Evolutionary conservation across 2,797 vertebrate genomes (phyloP), one percentile per base, ranked within the genome.

Genomic region (Champsocephalus gunnari): DNA sequence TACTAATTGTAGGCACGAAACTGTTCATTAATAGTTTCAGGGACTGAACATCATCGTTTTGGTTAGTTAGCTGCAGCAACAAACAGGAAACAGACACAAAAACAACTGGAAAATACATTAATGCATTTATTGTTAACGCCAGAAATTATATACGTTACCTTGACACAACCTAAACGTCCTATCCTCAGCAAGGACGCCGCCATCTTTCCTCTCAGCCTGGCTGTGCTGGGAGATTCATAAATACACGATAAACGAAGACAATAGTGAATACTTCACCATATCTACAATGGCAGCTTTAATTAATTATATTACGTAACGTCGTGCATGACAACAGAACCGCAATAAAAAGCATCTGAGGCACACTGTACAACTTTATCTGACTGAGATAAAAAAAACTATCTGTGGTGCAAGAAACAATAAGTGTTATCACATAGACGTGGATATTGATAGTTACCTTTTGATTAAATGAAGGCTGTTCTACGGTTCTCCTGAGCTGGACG

Each of bases 121-220:
- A 1, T 3, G 17, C 32, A 47, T 49, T 1, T 0, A 9, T 38
- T 38, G 14, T 14, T 11, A 1, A 34, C 12, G 17, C 1, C 34
- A 2, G 13, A 32, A 2, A 11, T 8, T 2, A 38, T 38, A 9
- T 4, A 16, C 7, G 0, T 91, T 93, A 95, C 95, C 94, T 94
- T 95, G 19, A 91, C 49, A 59, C 83, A 74, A 71, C 87, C 77
- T 71, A 89, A 73, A 28, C 92, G 87, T 74, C 93, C 94, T 17
- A 90, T 78, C 72, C 92, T 92, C 43, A 94, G 85, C 66, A 95
- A 71, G 58, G 91, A 83, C 44, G 92, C 80, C 81, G 95, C 94
- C 94, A 95, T 95, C 41, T 87, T 93, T 55, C 65, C 19, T 16
- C 17, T 2, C 56, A 62, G 55, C n/a, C 16, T 58, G 58, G 1